Evolutionary conservation across 53 echinoderm and acorn worm genomes (phyloP), one percentile per base, ranked within the genome.

Genomic region (Echinometra lucunter): DNA sequence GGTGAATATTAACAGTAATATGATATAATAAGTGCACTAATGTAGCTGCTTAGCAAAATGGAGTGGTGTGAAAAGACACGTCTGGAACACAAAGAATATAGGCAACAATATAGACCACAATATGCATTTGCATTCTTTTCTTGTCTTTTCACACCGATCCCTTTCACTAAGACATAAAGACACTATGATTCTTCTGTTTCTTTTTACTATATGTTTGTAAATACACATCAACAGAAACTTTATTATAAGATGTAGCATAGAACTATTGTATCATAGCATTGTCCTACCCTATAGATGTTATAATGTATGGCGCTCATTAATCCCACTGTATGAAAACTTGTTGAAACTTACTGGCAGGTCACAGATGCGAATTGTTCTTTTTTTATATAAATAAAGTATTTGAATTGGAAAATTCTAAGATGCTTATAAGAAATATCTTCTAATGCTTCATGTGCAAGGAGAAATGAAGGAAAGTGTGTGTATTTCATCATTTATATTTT

Each of bases 151-250:
- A n/a, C n/a, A n/a, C n/a, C n/a, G n/a, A n/a, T n/a, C n/a, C n/a
- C n/a, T n/a, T n/a, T n/a, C n/a, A n/a, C n/a, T n/a, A n/a, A n/a
- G n/a, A n/a, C n/a, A n/a, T 35, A 38, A 19, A 32, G 78, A 19
- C 40, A 78, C 78, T 78, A 40, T 40, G 78, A 78, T 18, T 18
- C 78, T 78, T 78, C 8, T 63, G 75, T 75, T 1, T 78, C 42
- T 72, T 78, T 78, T 78, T 78, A 78, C 42, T 23, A 15, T 69
- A 78, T 78, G 78, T 78, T 78, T 78, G 78, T 78, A 78, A 78
- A 78, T 78, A 78, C 42, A 38, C 42, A 78, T 78, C 42, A 40
- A 42, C 19, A 78, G 78, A 78, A 78, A 40, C 38, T 78, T 40
- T 78, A 78, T 78, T 35, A 78, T 78, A 40, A 78, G 21, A 6